phyloP scores from a whole-genome alignment of 2,888 invertebrate genomes.

The Drosophila kambysellisi region DNA sequence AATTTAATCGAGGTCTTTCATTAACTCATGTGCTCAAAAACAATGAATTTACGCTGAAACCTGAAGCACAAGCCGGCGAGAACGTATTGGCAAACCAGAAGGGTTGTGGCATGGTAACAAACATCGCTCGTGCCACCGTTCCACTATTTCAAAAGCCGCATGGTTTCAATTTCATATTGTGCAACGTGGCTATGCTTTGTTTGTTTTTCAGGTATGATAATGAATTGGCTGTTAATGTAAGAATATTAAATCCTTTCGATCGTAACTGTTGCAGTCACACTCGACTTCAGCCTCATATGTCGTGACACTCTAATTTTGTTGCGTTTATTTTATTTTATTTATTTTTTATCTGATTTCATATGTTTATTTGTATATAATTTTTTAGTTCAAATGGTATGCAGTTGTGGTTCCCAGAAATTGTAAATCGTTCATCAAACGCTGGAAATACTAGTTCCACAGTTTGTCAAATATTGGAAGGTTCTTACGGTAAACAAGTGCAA shows the following conservation, averaged over 20 bases:
- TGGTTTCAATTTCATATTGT: conserved; percentile 68
- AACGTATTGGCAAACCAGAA: conserved; percentile 45
- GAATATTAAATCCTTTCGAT: not conserved
- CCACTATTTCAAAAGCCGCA: conserved; percentile 82
- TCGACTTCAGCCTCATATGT: not conserved
- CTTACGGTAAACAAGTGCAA: conserved; percentile 42
- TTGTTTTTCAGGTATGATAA: conserved; percentile 74
- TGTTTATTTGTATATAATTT: not conserved
- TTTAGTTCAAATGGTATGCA: conserved; percentile 83
- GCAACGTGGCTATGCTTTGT: conserved; percentile 68
- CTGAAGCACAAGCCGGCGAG: conserved; percentile 64
- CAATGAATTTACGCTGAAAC: conserved; percentile 56
- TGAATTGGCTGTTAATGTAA: not conserved
- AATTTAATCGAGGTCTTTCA: conserved; percentile 65
- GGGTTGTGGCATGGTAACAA: conserved; percentile 65
- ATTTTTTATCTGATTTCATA: not conserved
- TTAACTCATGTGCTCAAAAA: conserved; percentile 59
- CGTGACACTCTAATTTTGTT: not conserved
- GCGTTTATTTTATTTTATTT: not conserved
- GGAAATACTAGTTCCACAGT: conserved; percentile 59
- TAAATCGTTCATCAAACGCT: conserved; percentile 74
- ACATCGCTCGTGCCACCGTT: conserved; percentile 73
- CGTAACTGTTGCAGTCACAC: not conserved
- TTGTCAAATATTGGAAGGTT: conserved; percentile 71
- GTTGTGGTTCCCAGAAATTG: conserved; percentile 84